Evolutionary conservation across 2,797 vertebrate genomes (phyloP).

Genomic region (Odontamblyopus lacepedii): DNA sequence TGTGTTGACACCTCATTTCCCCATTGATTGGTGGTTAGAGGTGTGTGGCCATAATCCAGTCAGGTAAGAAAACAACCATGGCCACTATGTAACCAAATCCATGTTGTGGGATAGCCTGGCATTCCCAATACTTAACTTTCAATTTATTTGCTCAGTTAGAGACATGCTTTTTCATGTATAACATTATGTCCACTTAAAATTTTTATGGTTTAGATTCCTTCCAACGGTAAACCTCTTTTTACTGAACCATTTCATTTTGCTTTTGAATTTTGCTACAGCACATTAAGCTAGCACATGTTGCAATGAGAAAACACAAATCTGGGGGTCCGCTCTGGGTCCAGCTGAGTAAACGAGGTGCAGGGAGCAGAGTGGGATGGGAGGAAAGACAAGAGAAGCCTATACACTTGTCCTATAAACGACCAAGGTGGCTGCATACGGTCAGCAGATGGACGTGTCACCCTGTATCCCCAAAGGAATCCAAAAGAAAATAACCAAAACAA

Average conservation of each 20-base stretch:
- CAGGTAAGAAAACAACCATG: constrained; percentile 72
- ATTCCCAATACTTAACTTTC: constrained; percentile 19
- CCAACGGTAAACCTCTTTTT: constrained; percentile 76
- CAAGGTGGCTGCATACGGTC: constrained; percentile 85
- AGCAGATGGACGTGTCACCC: constrained; percentile 92
- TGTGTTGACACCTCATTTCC: constrained; percentile 85
- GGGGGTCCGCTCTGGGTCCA: constrained; percentile 70
- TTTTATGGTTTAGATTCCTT: constrained; percentile 45
- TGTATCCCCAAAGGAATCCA: constrained; percentile 74
- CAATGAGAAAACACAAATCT: constrained; percentile 78
- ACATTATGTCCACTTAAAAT: constrained; percentile 4
- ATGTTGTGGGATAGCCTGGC: constrained; percentile 28
- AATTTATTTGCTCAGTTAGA: background rate
- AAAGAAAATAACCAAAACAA: constrained; percentile 83
- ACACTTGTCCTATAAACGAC: constrained; percentile 77
- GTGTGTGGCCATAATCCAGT: constrained; percentile 84
- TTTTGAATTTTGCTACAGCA: constrained; percentile 83
- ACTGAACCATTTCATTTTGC: constrained; percentile 72
- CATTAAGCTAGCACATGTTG: constrained; percentile 85
- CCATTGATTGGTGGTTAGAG: constrained; percentile 79
- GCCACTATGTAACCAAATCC: constrained; percentile 64
- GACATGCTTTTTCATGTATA: background rate
- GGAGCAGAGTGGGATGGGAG: constrained; percentile 52
- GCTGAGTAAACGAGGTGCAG: constrained; percentile 80
- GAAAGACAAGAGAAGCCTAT: constrained; percentile 53